Conservation (phyloP, 2,113 vertebrate genomes). For the Muscicapa adusta region DNA sequence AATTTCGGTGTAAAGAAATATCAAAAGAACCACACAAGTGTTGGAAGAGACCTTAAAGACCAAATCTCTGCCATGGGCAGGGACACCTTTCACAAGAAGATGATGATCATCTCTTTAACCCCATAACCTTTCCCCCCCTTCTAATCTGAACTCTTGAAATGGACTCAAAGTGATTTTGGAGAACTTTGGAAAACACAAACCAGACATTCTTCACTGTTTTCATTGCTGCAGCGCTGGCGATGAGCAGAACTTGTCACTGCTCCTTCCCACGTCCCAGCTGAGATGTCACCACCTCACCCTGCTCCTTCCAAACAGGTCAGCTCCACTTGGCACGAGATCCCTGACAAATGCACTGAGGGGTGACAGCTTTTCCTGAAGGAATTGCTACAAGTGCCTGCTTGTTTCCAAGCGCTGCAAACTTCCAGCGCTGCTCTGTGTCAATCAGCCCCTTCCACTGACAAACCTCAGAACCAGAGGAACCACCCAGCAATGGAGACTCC, state of each 20-base stretch:
- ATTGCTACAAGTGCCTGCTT: background rate
- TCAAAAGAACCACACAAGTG: background rate
- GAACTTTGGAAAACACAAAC: background rate
- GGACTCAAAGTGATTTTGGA: background rate
- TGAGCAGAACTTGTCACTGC: background rate
- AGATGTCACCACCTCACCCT: background rate
- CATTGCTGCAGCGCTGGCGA: accelerated
- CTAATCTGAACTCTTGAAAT: background rate
- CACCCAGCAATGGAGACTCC: background rate
- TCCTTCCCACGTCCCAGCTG: background rate
- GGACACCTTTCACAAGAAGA: background rate
- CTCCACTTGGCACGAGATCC: background rate
- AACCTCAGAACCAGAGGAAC: background rate
- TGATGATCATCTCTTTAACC: background rate
- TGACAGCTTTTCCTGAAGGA: background rate
- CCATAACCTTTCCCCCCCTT: background rate
- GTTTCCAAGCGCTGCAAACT: background rate
- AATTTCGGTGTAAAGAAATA: background rate
- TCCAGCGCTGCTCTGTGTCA: accelerated
- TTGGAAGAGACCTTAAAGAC: background rate
- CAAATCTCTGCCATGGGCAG: background rate
- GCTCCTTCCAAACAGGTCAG: background rate
- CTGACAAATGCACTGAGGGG: background rate
- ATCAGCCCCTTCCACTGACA: background rate
- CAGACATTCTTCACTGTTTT: background rate